phyloP scores from a whole-genome alignment of 2,113 vertebrate genomes.

The Hemiprocne comata region DNA sequence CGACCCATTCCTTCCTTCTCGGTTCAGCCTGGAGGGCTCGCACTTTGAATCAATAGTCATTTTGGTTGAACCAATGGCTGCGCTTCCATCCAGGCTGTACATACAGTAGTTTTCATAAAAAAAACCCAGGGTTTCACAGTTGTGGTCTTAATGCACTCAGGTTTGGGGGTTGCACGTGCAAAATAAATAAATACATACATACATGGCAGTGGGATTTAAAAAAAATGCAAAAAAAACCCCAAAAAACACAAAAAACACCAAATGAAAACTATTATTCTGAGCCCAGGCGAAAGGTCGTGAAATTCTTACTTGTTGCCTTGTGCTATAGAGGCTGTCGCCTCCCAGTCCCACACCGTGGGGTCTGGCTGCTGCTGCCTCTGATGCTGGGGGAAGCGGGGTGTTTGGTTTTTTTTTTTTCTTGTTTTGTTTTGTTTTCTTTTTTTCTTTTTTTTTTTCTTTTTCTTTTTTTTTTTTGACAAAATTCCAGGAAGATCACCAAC shows the following conservation, averaged over 20 bases:
- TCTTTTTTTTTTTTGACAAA: slow-evolving; percentile 13
- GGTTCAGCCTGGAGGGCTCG: slow-evolving; percentile 40
- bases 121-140: slow-evolving; percentile 45
- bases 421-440: neutral
- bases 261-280: neutral
- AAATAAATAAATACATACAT: neutral
- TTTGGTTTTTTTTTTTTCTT: neutral
- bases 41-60: slow-evolving; percentile 67
- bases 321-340: slow-evolving; percentile 7
- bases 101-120: slow-evolving; percentile 55
- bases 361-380: slow-evolving; percentile 16
- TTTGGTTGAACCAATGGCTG: slow-evolving; percentile 75
- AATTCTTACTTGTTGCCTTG: slow-evolving; percentile 55
- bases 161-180: neutral
- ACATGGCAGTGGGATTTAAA: neutral
- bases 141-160: slow-evolving; percentile 47
- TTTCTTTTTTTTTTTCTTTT: too few species aligned
- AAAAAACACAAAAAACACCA: neutral
- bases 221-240: neutral
- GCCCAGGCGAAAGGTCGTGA: neutral
- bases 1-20: slow-evolving; percentile 29
- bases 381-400: neutral
- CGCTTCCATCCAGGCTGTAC: slow-evolving; percentile 57
- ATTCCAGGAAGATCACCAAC: slow-evolving; percentile 26
- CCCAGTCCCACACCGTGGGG: slow-evolving; percentile 5